Evolutionary conservation across 2,888 invertebrate species (phyloP), one percentile per base, ranked within the genome.

Genomic region (Pristionchus exspectatus): DNA sequence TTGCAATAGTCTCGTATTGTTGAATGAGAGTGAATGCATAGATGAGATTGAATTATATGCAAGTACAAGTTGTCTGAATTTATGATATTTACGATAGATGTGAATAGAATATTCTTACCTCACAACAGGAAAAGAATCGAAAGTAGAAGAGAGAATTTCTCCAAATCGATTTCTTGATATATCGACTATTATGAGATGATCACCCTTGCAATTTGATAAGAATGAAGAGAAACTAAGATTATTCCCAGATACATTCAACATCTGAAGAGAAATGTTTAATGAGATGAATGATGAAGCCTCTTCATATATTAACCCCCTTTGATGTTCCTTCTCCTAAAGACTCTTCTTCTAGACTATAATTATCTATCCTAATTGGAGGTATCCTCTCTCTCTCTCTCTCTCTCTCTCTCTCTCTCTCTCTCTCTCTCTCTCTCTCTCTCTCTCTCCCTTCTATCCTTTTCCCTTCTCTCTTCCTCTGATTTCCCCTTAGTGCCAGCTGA

Each of bases 151-250:
- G 4, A 88, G n/a, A n/a, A 94, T 89, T 50, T 90, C 91, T 56
- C 90, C 81, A 56, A 94, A 90, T 59, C 89, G 89, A 90, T 94
- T 94, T 50, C 90, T 85, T 21, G 94, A 93, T 38, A 95, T 72
- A 89, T 94, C 94, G 44, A 92, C 91, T n/a, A 95, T 93, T 87
- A 95, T 91, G 33, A 94, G 90, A 63, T 94, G 93, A 83, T 90
- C 91, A 38, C 94, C 92, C 50, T 90, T 56, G 89, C 94, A 94
- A 24, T 74, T 10, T 56, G 88, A 88, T 38, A 56, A 54, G 18
- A 77, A 21, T 12, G 88, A 74, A 18, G 77, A 77, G 2, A 27
- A 63, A 24, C 21, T 50, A 14, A 88, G 59, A 21, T n/a, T n/a
- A 38, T 88, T 88, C 54, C 88, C 88, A 30, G 88, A 88, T 30